These are phyloP conservation scores for Brachionus rotundiformis DNA, from an alignment of 1,140 invertebrate genomes.

Conservation along the genomic window DNA sequence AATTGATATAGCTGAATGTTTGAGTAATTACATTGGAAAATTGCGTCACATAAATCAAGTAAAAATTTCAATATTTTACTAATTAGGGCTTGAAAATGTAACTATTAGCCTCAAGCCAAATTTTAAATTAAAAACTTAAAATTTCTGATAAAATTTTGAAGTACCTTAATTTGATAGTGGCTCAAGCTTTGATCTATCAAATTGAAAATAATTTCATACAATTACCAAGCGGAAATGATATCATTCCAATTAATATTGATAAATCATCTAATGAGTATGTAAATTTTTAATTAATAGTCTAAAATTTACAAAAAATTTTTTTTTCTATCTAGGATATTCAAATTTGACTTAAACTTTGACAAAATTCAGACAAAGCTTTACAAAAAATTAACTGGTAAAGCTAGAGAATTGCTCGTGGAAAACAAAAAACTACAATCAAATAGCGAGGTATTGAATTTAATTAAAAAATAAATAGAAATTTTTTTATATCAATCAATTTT, in stretches of 20 bases:
- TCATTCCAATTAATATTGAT: slow-evolving; percentile 4
- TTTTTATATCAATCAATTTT: neutral
- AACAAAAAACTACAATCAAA: slow-evolving; percentile 3
- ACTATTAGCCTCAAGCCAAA: neutral
- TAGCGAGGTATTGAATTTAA: neutral
- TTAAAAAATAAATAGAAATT: neutral
- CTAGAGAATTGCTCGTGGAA: neutral
- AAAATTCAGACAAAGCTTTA: slow-evolving; percentile 48
- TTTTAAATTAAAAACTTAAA: neutral
- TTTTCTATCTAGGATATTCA: neutral
- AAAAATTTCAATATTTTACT: neutral
- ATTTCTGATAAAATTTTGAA: neutral
- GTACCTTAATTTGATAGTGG: slow-evolving; percentile 41
- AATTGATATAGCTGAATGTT: slow-evolving; percentile 41
- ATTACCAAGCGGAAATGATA: neutral
- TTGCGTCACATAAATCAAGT: slow-evolving; percentile 25
- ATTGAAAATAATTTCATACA: slow-evolving; percentile 30
- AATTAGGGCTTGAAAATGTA: neutral
- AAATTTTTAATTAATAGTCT: neutral
- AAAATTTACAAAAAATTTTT: neutral
- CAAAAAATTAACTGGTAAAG: slow-evolving; percentile 25
- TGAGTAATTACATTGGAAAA: slow-evolving; percentile 23
- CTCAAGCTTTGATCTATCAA: slow-evolving; percentile 42
- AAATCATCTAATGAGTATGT: neutral
- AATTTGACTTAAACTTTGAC: slow-evolving; percentile 42